Evolutionary conservation across 2,888 invertebrate species (phyloP), one percentile per base, ranked within the genome.

Genomic region (Slavum lentiscoides): DNA sequence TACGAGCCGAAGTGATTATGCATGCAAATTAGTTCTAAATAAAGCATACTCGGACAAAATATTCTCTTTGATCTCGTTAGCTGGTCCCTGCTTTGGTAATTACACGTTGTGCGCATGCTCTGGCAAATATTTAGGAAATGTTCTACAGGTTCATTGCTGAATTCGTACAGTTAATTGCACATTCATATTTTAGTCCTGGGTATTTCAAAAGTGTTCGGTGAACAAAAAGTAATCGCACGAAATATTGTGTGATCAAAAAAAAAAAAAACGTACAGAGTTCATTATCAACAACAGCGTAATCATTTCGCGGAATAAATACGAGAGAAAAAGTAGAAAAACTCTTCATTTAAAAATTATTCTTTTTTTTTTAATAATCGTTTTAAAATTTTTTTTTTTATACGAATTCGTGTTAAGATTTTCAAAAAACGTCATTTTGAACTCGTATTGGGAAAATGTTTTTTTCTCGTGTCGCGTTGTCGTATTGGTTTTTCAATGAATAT

Each of bases 11-110:
- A 55, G 55, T 66, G 21, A 30, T 55, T 59, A 17, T 4, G 30
- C n/a, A 55, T 39, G 55, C n/a, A 74, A 64, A 66, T 66, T 37
- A 39, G 39, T 64, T 55, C 39, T 66, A 2, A 74, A 17, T 39
- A 64, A 5, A 17, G 55, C 37, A 39, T 39, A 21, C 37, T 55
- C 17, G n/a, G 21, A 21, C 37, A 37, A 55, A 64, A 21, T 64
- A 74, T 55, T 53, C 17, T 55, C 64, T 55, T 64, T 64, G 55
- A 64, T 37, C 49, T 49, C 11, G 49, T 49, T 49, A 15, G 21
- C 9, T 55, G 11, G 61, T 61, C 15, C n/a, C n/a, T 2, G 55
- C n/a, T 55, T 55, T 17, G 11, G 17, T 55, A 74, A 64, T 64
- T 53, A 53, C 37, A 21, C 13, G n/a, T 23, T 72, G 49, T 49